Evolutionary conservation across 2,113 vertebrate genomes (phyloP).

Genomic region (Taxidea taxus): DNA sequence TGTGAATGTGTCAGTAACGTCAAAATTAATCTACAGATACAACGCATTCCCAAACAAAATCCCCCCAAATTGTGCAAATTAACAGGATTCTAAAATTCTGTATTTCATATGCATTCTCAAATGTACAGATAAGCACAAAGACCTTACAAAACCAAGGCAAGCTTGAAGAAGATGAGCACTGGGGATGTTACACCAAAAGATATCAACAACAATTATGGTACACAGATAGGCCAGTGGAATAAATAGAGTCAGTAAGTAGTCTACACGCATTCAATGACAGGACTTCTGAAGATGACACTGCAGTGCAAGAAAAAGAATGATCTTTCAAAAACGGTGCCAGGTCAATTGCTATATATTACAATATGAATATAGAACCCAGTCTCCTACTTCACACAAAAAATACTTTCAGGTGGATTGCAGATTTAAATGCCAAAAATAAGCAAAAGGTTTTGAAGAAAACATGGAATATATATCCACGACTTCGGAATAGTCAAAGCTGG

Average conservation of each 20-base stretch:
- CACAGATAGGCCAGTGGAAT: background rate
- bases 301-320: background rate
- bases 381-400: background rate
- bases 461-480: background rate
- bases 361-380: background rate
- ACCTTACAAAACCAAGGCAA: background rate
- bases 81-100: background rate
- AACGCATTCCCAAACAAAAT: background rate
- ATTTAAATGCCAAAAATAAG: background rate
- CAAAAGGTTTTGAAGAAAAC: background rate
- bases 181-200: background rate
- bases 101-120: background rate
- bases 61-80: background rate
- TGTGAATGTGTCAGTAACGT: background rate
- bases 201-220: background rate
- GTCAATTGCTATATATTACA: background rate
- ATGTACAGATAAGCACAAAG: background rate
- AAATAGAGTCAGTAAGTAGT: background rate
- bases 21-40: background rate
- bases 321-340: background rate
- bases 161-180: background rate
- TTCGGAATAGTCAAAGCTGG: background rate
- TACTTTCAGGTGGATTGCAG: background rate
- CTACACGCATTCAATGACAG: background rate
- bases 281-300: background rate